Conservation (phyloP, 2,888 invertebrate species). For the Drosophila niveifrons region DNA sequence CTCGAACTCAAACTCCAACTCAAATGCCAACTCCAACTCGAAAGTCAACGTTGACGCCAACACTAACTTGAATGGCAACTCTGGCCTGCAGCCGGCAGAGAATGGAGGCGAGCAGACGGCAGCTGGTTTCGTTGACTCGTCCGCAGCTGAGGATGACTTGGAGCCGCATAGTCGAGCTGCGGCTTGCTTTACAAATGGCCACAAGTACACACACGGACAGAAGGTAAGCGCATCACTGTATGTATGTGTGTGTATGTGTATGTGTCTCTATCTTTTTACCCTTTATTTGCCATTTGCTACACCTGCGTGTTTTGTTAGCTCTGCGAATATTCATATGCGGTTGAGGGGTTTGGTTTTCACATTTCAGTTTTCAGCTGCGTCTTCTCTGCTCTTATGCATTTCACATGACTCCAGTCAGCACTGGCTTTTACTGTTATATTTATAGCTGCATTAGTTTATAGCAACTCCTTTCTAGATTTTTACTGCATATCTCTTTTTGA, state of each 20-base stretch:
- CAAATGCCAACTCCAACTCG: background rate
- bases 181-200: conserved; percentile 83
- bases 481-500: background rate
- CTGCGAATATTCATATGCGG: conserved; percentile 45
- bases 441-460: conserved; percentile 24
- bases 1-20: background rate
- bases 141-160: conserved; percentile 67
- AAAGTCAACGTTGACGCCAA: conserved; percentile 9
- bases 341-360: conserved; percentile 22
- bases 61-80: conserved; percentile 15
- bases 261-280: conserved; percentile 4
- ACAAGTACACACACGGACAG: conserved; percentile 85
- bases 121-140: conserved; percentile 29
- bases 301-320: conserved; percentile 37
- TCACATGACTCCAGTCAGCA: conserved; percentile 20
- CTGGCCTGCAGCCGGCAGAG: conserved; percentile 4
- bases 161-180: conserved; percentile 83
- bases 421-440: conserved; percentile 35
- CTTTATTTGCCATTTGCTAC: conserved; percentile 29
- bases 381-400: conserved; percentile 4
- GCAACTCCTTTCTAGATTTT: conserved; percentile 2
- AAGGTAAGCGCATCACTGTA: conserved; percentile 78
- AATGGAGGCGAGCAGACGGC: conserved; percentile 13
- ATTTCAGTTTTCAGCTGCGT: conserved; percentile 9
- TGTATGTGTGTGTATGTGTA: conserved; percentile 6